These are phyloP conservation scores for Buphagus erythrorhynchus DNA, from an alignment of 2,797 vertebrate genomes.

Conservation along the genomic window DNA sequence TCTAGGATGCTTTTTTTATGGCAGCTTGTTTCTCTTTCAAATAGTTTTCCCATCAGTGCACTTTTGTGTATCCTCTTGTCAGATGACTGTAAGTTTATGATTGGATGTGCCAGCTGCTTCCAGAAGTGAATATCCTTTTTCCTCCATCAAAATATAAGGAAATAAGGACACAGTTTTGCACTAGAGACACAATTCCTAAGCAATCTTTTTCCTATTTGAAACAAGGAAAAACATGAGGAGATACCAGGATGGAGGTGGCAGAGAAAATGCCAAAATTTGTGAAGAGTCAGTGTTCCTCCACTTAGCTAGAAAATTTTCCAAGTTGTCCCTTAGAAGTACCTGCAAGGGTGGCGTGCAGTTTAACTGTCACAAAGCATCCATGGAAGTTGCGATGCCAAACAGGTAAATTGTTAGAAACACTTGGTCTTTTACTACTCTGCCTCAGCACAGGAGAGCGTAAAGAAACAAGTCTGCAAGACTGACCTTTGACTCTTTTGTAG, in stretches of 20 bases:
- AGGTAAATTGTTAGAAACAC: neutral
- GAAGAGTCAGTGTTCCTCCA: neutral
- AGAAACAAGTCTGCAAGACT: neutral
- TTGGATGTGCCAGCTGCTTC: neutral
- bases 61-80: neutral
- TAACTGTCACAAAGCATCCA: neutral
- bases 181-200: neutral
- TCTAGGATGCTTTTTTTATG: constrained; percentile 34
- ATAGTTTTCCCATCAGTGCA: neutral
- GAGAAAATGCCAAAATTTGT: neutral
- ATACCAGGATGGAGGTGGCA: neutral
- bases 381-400: fast-evolving
- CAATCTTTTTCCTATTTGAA: neutral
- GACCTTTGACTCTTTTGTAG: neutral
- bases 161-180: neutral
- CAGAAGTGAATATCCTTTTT: neutral
- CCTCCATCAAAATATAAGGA: neutral
- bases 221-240: neutral
- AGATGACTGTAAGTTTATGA: neutral
- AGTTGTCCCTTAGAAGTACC: neutral
- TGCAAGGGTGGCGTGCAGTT: neutral
- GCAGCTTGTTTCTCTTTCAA: constrained; percentile 14
- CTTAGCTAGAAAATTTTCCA: neutral
- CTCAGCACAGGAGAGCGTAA: neutral
- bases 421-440: neutral